These are phyloP conservation scores for Pygoscelis adeliae DNA, from an alignment of 2,113 vertebrate species.

Conservation along the genomic window DNA sequence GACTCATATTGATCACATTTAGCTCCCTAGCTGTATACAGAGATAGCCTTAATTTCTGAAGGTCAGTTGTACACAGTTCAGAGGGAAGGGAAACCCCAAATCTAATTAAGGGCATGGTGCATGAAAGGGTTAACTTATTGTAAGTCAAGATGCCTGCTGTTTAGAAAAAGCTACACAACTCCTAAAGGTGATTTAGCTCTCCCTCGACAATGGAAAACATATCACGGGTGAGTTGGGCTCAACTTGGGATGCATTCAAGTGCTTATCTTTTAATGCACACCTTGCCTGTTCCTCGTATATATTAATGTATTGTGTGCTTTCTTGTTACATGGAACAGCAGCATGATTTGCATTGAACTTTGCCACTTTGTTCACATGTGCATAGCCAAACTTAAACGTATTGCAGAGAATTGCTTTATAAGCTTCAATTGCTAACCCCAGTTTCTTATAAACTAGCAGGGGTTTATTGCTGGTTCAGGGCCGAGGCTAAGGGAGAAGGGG, in stretches of 20 bases:
- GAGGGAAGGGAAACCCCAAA: not conserved
- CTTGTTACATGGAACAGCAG: not conserved
- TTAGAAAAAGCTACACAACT: not conserved
- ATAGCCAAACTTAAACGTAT: not conserved
- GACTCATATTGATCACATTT: not conserved
- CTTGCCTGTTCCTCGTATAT: not conserved
- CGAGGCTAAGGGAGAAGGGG: not conserved
- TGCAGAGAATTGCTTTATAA: not conserved
- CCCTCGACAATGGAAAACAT: not conserved
- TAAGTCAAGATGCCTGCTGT: not conserved
- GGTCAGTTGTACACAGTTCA: not conserved
- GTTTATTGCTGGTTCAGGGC: not conserved
- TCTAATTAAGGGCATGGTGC: not conserved
- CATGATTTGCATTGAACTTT: not conserved
- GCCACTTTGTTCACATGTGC: not conserved
- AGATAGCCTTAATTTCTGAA: not conserved
- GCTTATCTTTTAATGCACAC: not conserved
- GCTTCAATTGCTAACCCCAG: not conserved
- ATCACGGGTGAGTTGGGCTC: not conserved
- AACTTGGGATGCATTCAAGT: not conserved
- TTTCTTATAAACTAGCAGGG: not conserved
- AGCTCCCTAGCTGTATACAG: not conserved
- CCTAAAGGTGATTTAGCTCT: slow-evolving; percentile 9
- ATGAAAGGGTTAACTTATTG: not conserved
- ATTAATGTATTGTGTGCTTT: not conserved